Base-by-base conservation (phyloP, 2,113 vertebrate genomes). In the Strigops habroptila region DNA sequence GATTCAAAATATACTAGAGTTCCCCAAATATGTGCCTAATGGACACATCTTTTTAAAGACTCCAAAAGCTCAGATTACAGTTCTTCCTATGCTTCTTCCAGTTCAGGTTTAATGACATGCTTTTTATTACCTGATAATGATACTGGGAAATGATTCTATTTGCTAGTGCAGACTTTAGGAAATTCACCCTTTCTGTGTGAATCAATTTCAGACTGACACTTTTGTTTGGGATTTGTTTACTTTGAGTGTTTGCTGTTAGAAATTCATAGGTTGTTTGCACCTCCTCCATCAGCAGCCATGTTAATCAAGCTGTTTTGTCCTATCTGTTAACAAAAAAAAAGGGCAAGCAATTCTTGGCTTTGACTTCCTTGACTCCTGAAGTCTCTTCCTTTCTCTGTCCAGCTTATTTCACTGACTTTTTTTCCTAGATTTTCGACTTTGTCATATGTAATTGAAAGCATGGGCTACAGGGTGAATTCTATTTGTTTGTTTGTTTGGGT, bases 401-500 rank as follows among this genome's bases (percentile, higher is more conserved):
- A 64, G 2, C 7, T 69, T 9, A 10, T 1, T 7, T 74, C 23
- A 33, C 7, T 44, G 59, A 23, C 10, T 62, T 73, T 3, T 2
- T 69, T 19, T 57, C 23, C 52, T 39, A 43, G 7, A 14, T 88
- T 88, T 81, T 70, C 6, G 6, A 62, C 31, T 3, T 35, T 65
- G 8, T 13, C 3, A 5, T 65, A 69, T 9, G 7, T n/a, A 76
- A 70, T 7, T 24, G 30, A 60, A 7, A 69, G 22, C 7, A 24
- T 83, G 48, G 27, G 8, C 18, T 74, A 33, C 6, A 52, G 9
- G 14, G 12, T 9, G 73, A 52, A 80, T 65, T 91, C 24, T 53
- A 1, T n/a, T 53, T 73, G 5, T 65, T 43, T 2, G 3, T 49
- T 44, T 35, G 4, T 7, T 23, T 1, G 0, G 7, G 4, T 18